Base-by-base conservation (phyloP, 2,113 vertebrate species). In the Larimichthys polyactis region DNA sequence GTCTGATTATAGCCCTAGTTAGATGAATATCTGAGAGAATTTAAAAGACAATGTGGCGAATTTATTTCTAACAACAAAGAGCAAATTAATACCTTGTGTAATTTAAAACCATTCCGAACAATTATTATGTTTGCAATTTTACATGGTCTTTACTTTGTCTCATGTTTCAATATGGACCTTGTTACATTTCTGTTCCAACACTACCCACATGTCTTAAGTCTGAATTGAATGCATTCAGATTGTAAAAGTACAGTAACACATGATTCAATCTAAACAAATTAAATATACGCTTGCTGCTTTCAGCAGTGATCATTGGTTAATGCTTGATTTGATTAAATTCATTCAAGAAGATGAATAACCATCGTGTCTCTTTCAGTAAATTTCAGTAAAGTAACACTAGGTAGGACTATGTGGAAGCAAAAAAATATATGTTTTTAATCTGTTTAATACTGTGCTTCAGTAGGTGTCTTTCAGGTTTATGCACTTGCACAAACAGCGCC, bases 381-480 rank as follows among this genome's bases (percentile, higher is more conserved):
- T 67, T 63, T 59, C n/a, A 59, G 17, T 64, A 11, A n/a, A 59
- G 24, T 71, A 46, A 59, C 36, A 51, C 0, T 19, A 22, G 62
- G 14, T 17, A 14, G 48, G 40, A 65, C 15, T 55, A 22, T 68
- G 0, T 43, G 9, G 49, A 75, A 72, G 0, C 20, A 4, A 8
- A 43, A 43, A 67, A 43, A 27, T 6, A 78, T 29, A 46, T 43
- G 48, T 51, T 71, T 68, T 78, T 40, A 59, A 44, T 64, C 27
- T 78, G 2, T 19, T 63, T 66, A 59, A 70, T 67, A 20, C 68
- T 43, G 24, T 29, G 46, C 43, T 43, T 66, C 19, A 40, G 27
- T 40, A 3, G 46, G 16, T 55, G 48, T 74, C 52, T 78, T 73
- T 73, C 24, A 79, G 63, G 49, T 15, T 51, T 22, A 19, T 75